Evolutionary conservation across 2,797 vertebrate genomes (phyloP).

Genomic region (Merluccius polli): DNA sequence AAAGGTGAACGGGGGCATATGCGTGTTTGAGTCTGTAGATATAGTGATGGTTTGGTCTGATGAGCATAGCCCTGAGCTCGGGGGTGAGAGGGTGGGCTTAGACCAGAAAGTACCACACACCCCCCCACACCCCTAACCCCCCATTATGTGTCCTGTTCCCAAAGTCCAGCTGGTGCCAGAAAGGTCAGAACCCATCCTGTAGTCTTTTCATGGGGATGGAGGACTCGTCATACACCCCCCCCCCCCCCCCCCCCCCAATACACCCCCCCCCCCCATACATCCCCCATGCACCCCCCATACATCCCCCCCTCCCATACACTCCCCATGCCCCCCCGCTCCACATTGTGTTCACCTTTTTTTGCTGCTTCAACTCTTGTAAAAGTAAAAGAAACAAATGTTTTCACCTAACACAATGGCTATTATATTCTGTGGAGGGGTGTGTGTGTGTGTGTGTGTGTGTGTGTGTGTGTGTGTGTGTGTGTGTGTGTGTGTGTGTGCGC

Average conservation of each 20-base stretch:
- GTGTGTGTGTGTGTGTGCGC: not conserved
- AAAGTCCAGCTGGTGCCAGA: slow-evolving; percentile 71
- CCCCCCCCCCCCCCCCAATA: slow-evolving; percentile 47
- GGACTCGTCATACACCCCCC: slow-evolving; percentile 39
- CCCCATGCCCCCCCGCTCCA: slow-evolving; percentile 55
- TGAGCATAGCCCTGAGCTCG: slow-evolving; percentile 63
- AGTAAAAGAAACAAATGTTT: slow-evolving; percentile 55
- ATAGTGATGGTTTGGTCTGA: slow-evolving; percentile 66
- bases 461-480: not conserved
- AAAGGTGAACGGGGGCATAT: slow-evolving; percentile 55
- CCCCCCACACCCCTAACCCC: not conserved
- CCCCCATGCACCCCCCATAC: too few relatives aligned
- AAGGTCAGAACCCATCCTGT: slow-evolving; percentile 68
- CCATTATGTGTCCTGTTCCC: slow-evolving; percentile 60
- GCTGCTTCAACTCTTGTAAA: slow-evolving; percentile 48
- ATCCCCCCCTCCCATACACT: not conserved
- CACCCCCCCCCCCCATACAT: too few relatives aligned
- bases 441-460: not conserved
- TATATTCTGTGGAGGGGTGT: slow-evolving; percentile 45
- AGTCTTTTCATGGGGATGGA: slow-evolving; percentile 73
- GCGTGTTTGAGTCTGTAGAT: slow-evolving; percentile 61
- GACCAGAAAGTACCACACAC: slow-evolving; percentile 60
- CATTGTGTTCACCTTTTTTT: slow-evolving; percentile 35
- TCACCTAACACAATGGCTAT: slow-evolving; percentile 60
- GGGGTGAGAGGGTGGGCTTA: slow-evolving; percentile 60